phyloP scores from a whole-genome alignment of 2,888 invertebrate genomes.

The Philaethria dido region DNA sequence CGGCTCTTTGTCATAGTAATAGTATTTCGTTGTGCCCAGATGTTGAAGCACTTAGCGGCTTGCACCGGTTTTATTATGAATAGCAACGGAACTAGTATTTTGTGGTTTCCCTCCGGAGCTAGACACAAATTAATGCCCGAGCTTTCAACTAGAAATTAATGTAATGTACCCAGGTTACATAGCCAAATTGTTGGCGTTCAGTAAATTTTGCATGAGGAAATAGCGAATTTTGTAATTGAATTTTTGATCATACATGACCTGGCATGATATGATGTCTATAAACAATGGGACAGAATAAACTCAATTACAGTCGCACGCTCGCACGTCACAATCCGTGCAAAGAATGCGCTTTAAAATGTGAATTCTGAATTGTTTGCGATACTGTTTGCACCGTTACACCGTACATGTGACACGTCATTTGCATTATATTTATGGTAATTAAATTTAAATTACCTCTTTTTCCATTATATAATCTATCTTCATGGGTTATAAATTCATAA shows the following conservation, averaged over 20 bases:
- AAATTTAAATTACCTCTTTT: neutral
- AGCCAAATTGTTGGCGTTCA: constrained; percentile 77
- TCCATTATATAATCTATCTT: no score
- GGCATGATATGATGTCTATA: constrained; percentile 34
- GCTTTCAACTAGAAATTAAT: constrained; percentile 82
- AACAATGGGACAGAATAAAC: constrained; percentile 38
- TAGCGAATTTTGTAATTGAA: constrained; percentile 70
- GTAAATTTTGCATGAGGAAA: constrained; percentile 64
- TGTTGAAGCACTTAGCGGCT: constrained; percentile 80
- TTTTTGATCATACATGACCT: constrained; percentile 59
- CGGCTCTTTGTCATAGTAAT: constrained; percentile 70
- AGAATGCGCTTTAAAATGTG: constrained; percentile 25
- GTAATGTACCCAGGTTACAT: constrained; percentile 80
- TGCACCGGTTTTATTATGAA: constrained; percentile 81
- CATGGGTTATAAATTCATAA: no score
- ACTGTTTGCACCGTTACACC: constrained; percentile 17
- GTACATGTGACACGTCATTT: constrained; percentile 11
- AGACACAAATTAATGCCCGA: constrained; percentile 80
- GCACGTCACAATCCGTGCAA: constrained; percentile 27
- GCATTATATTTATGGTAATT: constrained; percentile 1
- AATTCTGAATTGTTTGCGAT: constrained; percentile 28
- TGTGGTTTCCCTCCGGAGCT: constrained; percentile 77
- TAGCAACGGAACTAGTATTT: constrained; percentile 82
- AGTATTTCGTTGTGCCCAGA: constrained; percentile 75
- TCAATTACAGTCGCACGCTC: constrained; percentile 25